Evolutionary conservation across 2,797 vertebrate species (phyloP).

Genomic region (Arctocebus calabarensis): DNA sequence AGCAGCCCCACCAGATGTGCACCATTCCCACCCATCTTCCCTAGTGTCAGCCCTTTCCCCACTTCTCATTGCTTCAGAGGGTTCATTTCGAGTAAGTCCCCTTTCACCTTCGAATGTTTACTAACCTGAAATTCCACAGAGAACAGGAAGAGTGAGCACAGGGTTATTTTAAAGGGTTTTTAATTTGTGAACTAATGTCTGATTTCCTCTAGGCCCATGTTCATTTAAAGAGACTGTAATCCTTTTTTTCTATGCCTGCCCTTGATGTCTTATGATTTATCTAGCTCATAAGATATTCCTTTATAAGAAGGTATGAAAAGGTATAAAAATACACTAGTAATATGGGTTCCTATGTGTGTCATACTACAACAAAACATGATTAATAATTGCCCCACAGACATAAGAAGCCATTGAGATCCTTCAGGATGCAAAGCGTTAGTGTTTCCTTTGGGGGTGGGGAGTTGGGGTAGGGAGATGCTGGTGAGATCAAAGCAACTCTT

Average conservation of each 20-base stretch:
- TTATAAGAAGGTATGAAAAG: slow-evolving; percentile 65
- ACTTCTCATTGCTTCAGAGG: slow-evolving; percentile 52
- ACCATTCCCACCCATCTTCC: background rate
- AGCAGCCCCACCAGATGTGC: background rate
- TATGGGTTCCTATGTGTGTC: slow-evolving; percentile 53
- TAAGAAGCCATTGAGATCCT: slow-evolving; percentile 41
- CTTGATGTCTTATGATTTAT: slow-evolving; percentile 64
- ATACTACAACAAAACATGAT: slow-evolving; percentile 48
- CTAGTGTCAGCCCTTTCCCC: background rate
- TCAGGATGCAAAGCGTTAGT: slow-evolving; percentile 56
- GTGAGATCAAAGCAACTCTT: slow-evolving; percentile 69
- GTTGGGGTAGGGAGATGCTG: background rate
- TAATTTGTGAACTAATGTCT: slow-evolving; percentile 18
- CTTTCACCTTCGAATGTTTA: background rate
- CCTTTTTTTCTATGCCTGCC: slow-evolving; percentile 43
- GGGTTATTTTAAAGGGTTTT: background rate
- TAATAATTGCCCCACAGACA: slow-evolving; percentile 63
- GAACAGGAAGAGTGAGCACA: slow-evolving; percentile 32
- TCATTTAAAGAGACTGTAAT: slow-evolving; percentile 57
- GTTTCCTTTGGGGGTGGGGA: background rate
- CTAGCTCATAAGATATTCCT: slow-evolving; percentile 52
- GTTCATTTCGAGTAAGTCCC: slow-evolving; percentile 46
- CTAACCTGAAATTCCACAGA: slow-evolving; percentile 56
- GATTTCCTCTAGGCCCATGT: slow-evolving; percentile 51
- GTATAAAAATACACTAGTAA: slow-evolving; percentile 58